phyloP scores from a whole-genome alignment of 2,113 vertebrate species.

The Lipophrys pholis region DNA sequence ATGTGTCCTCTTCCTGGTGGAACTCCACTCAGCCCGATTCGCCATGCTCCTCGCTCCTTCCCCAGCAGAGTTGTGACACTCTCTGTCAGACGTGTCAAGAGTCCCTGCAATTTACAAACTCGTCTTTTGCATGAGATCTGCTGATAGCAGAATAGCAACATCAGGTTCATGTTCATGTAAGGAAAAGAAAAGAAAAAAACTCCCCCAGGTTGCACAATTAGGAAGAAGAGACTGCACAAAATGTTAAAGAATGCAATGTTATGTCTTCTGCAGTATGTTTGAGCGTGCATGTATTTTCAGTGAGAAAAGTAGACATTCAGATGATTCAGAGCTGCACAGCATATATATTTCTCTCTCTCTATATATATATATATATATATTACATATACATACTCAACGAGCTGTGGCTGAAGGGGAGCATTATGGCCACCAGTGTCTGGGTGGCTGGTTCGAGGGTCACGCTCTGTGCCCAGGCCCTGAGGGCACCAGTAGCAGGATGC shows the following conservation, averaged over 20 bases:
- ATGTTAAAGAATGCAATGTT: not conserved
- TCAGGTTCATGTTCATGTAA: too few species aligned
- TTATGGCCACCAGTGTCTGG: conserved; percentile 74
- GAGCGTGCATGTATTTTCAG: too few species aligned
- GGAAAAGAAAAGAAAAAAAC: too few species aligned
- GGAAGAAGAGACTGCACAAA: not conserved
- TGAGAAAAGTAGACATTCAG: too few species aligned
- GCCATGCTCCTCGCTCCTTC: conserved; percentile 57
- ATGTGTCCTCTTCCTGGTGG: conserved; percentile 63
- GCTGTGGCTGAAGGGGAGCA: conserved; percentile 63
- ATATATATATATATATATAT: too few species aligned
- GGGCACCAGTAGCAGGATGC: conserved; percentile 82
- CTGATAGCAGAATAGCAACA: too few species aligned
- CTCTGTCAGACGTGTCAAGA: conserved; percentile 51
- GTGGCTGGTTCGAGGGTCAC: conserved; percentile 77
- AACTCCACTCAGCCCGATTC: conserved; percentile 64
- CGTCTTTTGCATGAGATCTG: conserved; percentile 40
- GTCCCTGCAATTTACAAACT: conserved; percentile 26
- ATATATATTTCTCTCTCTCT: too few species aligned
- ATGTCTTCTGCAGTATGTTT: not conserved
- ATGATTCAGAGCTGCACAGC: conserved; percentile 27
- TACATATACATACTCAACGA: too few species aligned
- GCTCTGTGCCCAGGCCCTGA: conserved; percentile 73
- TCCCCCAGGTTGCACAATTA: too few species aligned
- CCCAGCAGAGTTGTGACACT: conserved; percentile 57